A percentile compares a stretch with the other conserved stretches of the same genome.
Evolutionary conservation across 2,888 invertebrate genomes (phyloP).

Genomic region (Eupelmus urozonus): DNA sequence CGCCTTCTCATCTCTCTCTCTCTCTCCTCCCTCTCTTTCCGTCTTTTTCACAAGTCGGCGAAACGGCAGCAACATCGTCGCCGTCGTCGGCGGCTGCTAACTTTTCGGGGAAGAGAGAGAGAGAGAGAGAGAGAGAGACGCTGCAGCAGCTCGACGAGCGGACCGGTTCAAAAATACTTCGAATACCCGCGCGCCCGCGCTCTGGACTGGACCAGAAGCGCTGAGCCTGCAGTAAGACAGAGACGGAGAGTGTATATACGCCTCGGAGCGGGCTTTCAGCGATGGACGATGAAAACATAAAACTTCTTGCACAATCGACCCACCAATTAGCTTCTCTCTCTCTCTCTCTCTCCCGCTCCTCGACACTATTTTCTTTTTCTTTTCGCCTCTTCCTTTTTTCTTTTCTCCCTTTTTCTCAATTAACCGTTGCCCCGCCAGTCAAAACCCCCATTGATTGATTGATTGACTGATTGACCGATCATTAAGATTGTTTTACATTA

Average conservation of each 20-base stretch:
- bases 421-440: no score
- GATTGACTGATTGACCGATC: no score
- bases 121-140: constrained; percentile 38
- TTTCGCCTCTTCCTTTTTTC: no score
- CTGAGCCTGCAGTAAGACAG: constrained; percentile 16
- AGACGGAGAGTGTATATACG: constrained; percentile 1
- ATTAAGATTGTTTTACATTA: no score
- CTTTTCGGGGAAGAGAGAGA: constrained; percentile 62
- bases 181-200: constrained; percentile 69
- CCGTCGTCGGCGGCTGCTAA: constrained; percentile 14
- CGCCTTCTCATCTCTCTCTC: constrained; percentile 44
- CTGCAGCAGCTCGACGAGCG: no score
- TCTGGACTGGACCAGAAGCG: constrained; percentile 35
- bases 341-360: no score
- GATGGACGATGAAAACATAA: constrained; percentile 37
- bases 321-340: no score
- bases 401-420: no score
- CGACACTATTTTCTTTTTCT: no score
- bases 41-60: constrained; percentile 53
- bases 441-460: no score
- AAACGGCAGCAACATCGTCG: constrained; percentile 34
- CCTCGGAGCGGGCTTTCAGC: background rate
- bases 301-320: constrained; percentile 14
- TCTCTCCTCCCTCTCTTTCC: constrained; percentile 52
- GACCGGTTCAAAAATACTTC: constrained; percentile 78